Percentiles rank a stretch among this genome's conserved stretches.
phyloP scores from a whole-genome alignment of 2,888 invertebrate species.

The Vesta saturnalis region DNA sequence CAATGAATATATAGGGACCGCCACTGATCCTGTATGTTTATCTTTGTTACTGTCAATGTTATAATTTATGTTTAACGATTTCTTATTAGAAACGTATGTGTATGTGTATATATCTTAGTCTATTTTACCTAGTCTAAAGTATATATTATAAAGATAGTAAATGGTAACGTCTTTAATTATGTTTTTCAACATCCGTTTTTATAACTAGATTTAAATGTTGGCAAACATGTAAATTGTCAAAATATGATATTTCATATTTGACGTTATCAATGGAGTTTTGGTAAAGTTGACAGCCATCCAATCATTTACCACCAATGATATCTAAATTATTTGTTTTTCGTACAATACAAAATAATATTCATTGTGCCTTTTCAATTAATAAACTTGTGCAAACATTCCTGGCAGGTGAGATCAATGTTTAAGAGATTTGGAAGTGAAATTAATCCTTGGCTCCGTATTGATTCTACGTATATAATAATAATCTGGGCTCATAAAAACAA shows the following conservation, averaged over 20 bases:
- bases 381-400: conserved; percentile 54
- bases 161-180: no score
- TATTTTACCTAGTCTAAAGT: no score
- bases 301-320: conserved; percentile 56
- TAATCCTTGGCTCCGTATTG: conserved; percentile 4
- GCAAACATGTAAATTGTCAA: conserved; percentile 16
- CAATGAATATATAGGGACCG: no score
- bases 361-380: conserved; percentile 55
- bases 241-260: conserved; percentile 29
- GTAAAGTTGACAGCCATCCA: conserved; percentile 39
- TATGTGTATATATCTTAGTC: no score
- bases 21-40: no score
- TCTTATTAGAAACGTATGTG: no score
- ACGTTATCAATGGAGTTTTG: conserved; percentile 28
- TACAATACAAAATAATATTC: conserved; percentile 51
- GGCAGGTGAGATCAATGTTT: conserved; percentile 56
- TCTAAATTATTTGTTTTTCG: conserved; percentile 60
- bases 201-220: not conserved
- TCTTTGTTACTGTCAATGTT: no score
- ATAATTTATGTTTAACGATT: no score
- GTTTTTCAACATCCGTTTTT: no score
- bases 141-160: no score
- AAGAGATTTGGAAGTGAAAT: conserved; percentile 28
- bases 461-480: conserved; percentile 5
- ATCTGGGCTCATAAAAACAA: not conserved